Evolutionary conservation across 30 jellyfish, hydroid and myxozoan genomes (phyloP).

Genomic region (Cassiopea andromeda): DNA sequence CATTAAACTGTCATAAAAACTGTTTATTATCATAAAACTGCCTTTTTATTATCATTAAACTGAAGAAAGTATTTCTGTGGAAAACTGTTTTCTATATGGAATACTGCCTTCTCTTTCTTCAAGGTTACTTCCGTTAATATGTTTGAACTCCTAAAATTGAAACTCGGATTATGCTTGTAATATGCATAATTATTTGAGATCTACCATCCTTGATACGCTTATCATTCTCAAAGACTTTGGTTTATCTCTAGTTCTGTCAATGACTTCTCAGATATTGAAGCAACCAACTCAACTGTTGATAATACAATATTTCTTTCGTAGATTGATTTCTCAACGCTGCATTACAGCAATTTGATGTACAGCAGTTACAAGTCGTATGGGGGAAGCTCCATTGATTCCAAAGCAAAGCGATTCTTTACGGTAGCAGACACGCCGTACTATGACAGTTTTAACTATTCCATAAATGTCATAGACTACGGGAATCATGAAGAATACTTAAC

Average conservation of each 20-base stretch:
- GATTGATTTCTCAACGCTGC: slow-evolving; percentile 10
- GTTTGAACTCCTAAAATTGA: not conserved
- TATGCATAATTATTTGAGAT: not conserved
- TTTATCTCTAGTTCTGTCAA: no score
- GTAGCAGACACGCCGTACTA: slow-evolving; percentile 36
- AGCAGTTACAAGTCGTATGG: slow-evolving; percentile 41
- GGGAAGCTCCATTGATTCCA: slow-evolving; percentile 41
- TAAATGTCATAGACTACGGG: slow-evolving; percentile 25
- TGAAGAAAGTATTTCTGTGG: not conserved
- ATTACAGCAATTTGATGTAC: slow-evolving; percentile 20
- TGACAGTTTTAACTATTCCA: slow-evolving; percentile 35
- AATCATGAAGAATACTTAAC: slow-evolving; percentile 1
- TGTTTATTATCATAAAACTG: no score
- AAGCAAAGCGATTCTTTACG: slow-evolving; percentile 28
- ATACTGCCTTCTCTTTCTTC: not conserved
- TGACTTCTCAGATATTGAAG: no score
- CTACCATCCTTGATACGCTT: not conserved
- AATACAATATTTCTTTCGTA: not conserved
- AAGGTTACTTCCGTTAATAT: no score
- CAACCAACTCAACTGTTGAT: no score
- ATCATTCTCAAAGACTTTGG: no score
- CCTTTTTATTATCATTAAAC: not conserved
- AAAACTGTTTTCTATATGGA: not conserved
- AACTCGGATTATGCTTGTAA: not conserved
- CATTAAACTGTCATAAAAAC: no score